Base-by-base conservation (phyloP, 2,797 vertebrate genomes). In the Harpagifer antarcticus region DNA sequence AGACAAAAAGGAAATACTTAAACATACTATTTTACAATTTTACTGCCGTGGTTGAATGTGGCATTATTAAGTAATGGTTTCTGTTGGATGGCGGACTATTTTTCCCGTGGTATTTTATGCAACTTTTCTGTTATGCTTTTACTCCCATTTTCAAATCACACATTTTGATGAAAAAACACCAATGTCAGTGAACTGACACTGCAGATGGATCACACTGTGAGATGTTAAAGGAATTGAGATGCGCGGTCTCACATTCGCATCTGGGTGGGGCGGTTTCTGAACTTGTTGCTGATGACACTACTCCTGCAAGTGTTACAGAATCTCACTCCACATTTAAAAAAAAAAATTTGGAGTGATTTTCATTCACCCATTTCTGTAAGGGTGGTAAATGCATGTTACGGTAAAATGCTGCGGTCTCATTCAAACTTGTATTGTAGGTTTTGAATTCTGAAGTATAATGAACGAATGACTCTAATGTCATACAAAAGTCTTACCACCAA, bases 151-250 rank as follows among this genome's bases (percentile, higher is more conserved):
- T 74, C 27, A 68, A 54, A 72, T 72, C 40, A 50, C 5, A 75
- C 43, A 74, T 72, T 74, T 68, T 40, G 52, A 81, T 79, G 58
- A 79, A 84, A 74, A 73, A 84, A 79, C 78, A 69, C 62, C 69
- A 44, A 15, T 9, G 8, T 69, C 63, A 78, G 81, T 74, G 86
- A 13, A 23, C 50, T 79, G 81, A 85, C 89, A 69, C 71, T 78
- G 86, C 88, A 92, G 87, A 91, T 82, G 88, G 89, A 90, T 82
- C 77, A 86, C 55, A 68, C 76, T 1, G 65, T 1, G 65, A 85
- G 67, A 86, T 83, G 88, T 88, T 84, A 87, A 59, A 84, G 83
- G 80, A 80, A 74, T 67, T 69, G 85, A 88, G 85, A 92, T 86
- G 81, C 66, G 15, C 75, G 56, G 82, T 87, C 85, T 85, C 83